Percentiles rank a stretch among this genome's conserved stretches.
Conservation (phyloP, 2,113 vertebrate genomes). For the Oreochromis spilurus region DNA sequence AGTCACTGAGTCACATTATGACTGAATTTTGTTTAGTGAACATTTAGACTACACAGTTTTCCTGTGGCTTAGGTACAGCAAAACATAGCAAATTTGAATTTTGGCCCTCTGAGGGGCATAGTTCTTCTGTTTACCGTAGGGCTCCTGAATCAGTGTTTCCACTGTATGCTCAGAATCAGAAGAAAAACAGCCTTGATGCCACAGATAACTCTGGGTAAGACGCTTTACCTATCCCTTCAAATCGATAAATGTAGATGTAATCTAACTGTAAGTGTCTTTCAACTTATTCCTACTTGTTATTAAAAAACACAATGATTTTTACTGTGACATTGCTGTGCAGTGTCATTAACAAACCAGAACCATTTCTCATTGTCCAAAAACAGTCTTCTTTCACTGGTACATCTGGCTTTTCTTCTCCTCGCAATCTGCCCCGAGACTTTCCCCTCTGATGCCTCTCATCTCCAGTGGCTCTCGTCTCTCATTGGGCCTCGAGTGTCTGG, state of each 20-base stretch:
- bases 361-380: background rate
- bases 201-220: background rate
- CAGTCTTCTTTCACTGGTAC: background rate
- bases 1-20: background rate
- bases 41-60: background rate
- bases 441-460: slow-evolving; percentile 13
- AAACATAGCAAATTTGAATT: background rate
- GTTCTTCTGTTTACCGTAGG: background rate
- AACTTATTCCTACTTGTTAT: background rate
- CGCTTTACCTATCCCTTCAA: background rate
- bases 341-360: background rate
- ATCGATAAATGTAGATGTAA: background rate
- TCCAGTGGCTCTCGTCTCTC: slow-evolving; percentile 1
- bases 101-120: background rate
- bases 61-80: background rate
- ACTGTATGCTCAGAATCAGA: background rate
- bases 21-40: background rate
- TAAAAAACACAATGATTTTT: background rate
- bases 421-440: background rate
- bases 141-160: background rate
- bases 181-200: background rate
- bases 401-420: background rate
- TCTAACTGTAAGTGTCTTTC: background rate
- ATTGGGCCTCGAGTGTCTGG: background rate
- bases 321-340: background rate